Evolutionary conservation across 2,797 vertebrate species (phyloP), one percentile per base, ranked within the genome.

Genomic region (Sebastes trivittatus): DNA sequence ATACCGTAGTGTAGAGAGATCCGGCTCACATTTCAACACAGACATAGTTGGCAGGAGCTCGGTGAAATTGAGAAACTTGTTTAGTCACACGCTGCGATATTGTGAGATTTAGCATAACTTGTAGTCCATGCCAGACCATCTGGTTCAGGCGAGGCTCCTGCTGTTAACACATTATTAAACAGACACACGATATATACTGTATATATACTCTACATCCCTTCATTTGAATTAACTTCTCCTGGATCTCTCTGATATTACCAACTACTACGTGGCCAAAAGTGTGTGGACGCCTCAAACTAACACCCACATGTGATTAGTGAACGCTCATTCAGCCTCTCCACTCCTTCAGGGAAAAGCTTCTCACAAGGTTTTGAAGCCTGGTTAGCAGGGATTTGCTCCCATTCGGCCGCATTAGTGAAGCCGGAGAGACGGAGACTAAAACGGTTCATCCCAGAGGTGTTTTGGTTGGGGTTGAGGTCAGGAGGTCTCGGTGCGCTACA

Each of bases 61-160:
- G 1, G 9, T 58, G 68, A 77, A 80, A 80, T 65, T 71, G 82
- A 80, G 84, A 89, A 86, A 78, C 75, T 65, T 83, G 76, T 87
- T 84, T 90, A 65, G 83, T 84, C 75, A 66, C 70, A 83, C 23
- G 6, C 22, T 78, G 66, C 60, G 49, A 55, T 22, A 18, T 27
- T 70, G 36, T 20, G 78, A 72, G 55, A 73, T 75, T 85, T 74
- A 69, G 52, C 11, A 11, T 11, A 55, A 11, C 4, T 55, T 77
- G 64, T 58, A 36, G 72, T 20, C 55, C 52, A 60, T 73, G 70
- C 67, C 14, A 42, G 80, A 87, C 5, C 87, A 86, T 85, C 75
- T 81, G 22, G 18, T 49, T 20, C 78, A 83, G 76, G 25, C 72
- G 14, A 72, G 22, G 54, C 74, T 52, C 34, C 65, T 29, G 49